Conservation (phyloP, 2,113 vertebrate species). For the Misgurnus mizolepis region DNA sequence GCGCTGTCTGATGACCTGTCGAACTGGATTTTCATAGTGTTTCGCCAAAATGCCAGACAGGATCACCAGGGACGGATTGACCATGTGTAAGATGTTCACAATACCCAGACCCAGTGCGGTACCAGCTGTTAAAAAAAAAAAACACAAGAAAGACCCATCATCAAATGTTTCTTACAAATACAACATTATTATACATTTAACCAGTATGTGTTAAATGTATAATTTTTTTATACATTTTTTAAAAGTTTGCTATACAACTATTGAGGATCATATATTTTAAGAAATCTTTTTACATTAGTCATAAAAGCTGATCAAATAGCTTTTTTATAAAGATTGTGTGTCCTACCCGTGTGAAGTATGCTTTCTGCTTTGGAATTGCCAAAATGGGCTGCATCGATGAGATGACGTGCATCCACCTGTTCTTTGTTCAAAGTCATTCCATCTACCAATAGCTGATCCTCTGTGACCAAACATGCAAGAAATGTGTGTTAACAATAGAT, state of each 20-base stretch:
- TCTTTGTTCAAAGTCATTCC: slow-evolving; percentile 88
- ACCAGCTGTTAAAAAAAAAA: slow-evolving; percentile 76
- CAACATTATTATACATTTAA: too few species aligned
- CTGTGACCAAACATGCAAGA: slow-evolving; percentile 65
- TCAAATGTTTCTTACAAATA: too few species aligned
- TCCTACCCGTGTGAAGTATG: slow-evolving; percentile 85
- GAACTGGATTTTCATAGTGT: slow-evolving; percentile 82
- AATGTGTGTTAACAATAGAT: background rate
- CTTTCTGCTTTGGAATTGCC: slow-evolving; percentile 87
- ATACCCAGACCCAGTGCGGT: slow-evolving; percentile 89
- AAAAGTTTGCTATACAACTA: too few species aligned
- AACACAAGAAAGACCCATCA: background rate
- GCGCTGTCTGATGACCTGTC: slow-evolving; percentile 81
- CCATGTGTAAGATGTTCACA: slow-evolving; percentile 92
- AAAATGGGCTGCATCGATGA: slow-evolving; percentile 86
- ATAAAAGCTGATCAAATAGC: too few species aligned
- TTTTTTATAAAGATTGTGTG: background rate
- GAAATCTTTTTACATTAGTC: too few species aligned
- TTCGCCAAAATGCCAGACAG: slow-evolving; percentile 89
- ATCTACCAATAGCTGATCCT: slow-evolving; percentile 85
- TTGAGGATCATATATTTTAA: too few species aligned
- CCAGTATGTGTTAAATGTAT: too few species aligned
- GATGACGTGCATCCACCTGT: slow-evolving; percentile 82
- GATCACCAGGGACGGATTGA: slow-evolving; percentile 92
- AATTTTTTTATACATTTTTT: too few species aligned